Percentiles rank a stretch among this genome's conserved stretches.
Conservation (phyloP, 1,140 invertebrate species). For the Anagrus nilaparvatae region DNA sequence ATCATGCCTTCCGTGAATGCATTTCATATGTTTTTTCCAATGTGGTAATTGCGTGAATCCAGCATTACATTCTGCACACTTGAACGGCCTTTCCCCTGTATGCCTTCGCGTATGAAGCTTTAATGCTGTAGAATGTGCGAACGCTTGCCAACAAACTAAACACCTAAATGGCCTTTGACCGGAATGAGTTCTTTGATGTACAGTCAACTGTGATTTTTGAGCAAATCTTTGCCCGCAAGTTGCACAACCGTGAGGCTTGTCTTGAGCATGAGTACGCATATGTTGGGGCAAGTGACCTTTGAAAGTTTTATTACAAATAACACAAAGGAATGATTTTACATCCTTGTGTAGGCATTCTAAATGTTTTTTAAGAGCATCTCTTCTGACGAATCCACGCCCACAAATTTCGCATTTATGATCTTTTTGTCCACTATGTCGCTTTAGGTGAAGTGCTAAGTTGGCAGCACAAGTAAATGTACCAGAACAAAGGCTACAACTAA, state of each 20-base stretch:
- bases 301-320: conserved; percentile 80
- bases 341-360: conserved; percentile 72
- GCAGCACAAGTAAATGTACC: conserved; percentile 70
- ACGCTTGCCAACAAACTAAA: conserved; percentile 66
- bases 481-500: conserved; percentile 66
- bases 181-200: conserved; percentile 85
- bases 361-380: conserved; percentile 71
- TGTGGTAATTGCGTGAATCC: conserved; percentile 69
- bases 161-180: conserved; percentile 75
- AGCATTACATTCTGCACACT: conserved; percentile 55
- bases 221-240: conserved; percentile 91
- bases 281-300: conserved; percentile 80
- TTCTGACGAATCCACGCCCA: conserved; percentile 59
- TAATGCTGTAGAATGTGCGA: conserved; percentile 73
- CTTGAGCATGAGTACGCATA: conserved; percentile 71
- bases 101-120: conserved; percentile 68
- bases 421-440: conserved; percentile 75
- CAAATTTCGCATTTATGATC: conserved; percentile 88
- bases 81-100: conserved; percentile 76
- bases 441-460: conserved; percentile 62
- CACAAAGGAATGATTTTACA: conserved; percentile 73
- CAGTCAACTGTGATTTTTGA: conserved; percentile 86
- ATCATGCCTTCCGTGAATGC: conserved; percentile 64
- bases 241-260: conserved; percentile 83
- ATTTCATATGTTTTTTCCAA: conserved; percentile 72